Conservation (phyloP, 1,140 invertebrate species). For the Sinella curviseta region DNA sequence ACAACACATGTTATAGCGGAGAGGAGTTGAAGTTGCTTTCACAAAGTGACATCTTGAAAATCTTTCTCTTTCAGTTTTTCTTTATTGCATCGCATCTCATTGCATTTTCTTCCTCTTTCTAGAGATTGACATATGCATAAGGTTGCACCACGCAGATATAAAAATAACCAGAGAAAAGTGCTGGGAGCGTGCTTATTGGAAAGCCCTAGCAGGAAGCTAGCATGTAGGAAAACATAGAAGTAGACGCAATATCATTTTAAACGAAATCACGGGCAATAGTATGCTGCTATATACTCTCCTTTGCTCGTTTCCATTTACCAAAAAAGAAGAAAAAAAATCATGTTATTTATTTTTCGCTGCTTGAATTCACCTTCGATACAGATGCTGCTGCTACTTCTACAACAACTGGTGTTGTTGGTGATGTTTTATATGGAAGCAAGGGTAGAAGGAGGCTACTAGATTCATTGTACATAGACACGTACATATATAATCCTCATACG, state of each 20-base stretch:
- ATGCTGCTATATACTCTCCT: too few species aligned
- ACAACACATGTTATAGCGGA: too few species aligned
- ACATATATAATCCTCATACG: too few species aligned
- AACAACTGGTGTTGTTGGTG: background rate
- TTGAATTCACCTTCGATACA: background rate
- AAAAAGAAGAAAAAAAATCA: background rate
- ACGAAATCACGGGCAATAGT: background rate
- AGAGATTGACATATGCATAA: background rate
- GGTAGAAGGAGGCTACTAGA: too few species aligned
- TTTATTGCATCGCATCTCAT: slow-evolving; percentile 1
- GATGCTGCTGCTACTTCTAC: background rate
- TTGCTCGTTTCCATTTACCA: background rate
- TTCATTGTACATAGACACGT: too few species aligned
- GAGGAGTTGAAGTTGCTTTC: too few species aligned
- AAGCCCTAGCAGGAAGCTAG: too few species aligned
- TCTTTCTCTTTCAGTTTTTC: background rate
- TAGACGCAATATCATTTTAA: background rate
- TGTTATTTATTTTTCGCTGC: background rate
- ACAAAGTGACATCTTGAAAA: background rate
- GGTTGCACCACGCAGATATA: too few species aligned
- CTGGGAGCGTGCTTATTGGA: too few species aligned
- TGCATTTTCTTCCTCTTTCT: background rate
- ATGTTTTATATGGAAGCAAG: too few species aligned
- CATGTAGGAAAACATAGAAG: too few species aligned
- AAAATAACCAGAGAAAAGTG: too few species aligned